A percentile compares a stretch with the other conserved stretches of the same genome.
These are phyloP conservation scores for Hydrotaea cyrtoneurina DNA, from an alignment of 2,888 invertebrate genomes.

Conservation along the genomic window DNA sequence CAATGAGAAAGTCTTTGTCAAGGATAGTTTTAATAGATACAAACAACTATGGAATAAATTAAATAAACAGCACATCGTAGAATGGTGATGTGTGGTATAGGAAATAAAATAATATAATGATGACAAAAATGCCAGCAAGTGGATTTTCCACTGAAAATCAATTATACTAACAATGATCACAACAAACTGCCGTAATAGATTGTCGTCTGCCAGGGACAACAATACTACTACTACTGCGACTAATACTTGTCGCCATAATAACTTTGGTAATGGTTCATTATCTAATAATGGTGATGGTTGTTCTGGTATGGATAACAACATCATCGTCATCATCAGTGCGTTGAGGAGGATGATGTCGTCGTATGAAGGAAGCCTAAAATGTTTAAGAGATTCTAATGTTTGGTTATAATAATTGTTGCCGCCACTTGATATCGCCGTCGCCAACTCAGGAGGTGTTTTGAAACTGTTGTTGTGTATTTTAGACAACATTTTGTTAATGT, in stretches of 20 bases:
- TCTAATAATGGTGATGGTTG: constrained; percentile 44
- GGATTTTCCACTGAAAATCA: constrained; percentile 55
- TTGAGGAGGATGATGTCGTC: not conserved
- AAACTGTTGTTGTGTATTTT: constrained; percentile 44
- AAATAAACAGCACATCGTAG: not conserved
- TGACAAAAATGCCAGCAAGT: not conserved
- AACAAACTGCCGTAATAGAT: constrained; percentile 59
- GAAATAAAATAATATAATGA: no score
- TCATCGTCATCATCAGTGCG: no score
- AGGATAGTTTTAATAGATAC: constrained; percentile 40
- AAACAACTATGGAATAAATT: constrained; percentile 21
- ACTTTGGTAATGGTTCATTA: constrained; percentile 67
- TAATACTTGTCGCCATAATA: constrained; percentile 38
- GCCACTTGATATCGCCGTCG: constrained; percentile 1
- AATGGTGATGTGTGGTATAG: not conserved
- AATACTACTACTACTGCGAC: not conserved
- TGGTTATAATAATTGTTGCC: constrained; percentile 31
- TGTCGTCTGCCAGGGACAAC: not conserved
- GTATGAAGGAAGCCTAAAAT: constrained; percentile 57
- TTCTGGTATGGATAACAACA: not conserved
- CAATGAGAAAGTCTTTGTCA: constrained; percentile 49
- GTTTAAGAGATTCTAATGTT: constrained; percentile 35
- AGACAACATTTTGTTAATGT: constrained; percentile 45
- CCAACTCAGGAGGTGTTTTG: constrained; percentile 27
- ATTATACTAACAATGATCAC: constrained; percentile 65